A percentile compares a stretch with the other conserved stretches of the same genome.
phyloP scores from a whole-genome alignment of 2,113 vertebrate genomes.

The Chascanopsetta lugubris region DNA sequence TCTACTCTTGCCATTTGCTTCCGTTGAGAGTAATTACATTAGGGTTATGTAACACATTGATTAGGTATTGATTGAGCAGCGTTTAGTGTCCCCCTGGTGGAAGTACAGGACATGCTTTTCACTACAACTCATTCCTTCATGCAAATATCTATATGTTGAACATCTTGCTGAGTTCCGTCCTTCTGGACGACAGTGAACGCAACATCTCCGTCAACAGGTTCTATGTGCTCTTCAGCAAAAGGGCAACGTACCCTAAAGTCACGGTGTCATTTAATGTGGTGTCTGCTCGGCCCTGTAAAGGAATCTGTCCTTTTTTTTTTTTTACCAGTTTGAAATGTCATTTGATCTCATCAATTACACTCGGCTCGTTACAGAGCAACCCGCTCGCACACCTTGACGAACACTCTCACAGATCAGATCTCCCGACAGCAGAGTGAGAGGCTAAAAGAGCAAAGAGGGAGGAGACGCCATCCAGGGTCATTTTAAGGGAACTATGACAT shows the following conservation, averaged over 20 bases:
- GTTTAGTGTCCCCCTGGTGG: too few species aligned
- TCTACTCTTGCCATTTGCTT: too few species aligned
- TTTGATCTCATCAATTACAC: conserved; percentile 67
- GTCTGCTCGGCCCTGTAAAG: conserved; percentile 26
- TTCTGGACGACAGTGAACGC: neutral
- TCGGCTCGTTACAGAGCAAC: conserved; percentile 56
- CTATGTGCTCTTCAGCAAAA: conserved; percentile 1
- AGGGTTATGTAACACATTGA: too few species aligned
- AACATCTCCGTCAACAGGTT: neutral
- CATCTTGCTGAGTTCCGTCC: too few species aligned
- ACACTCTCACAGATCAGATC: conserved; percentile 62
- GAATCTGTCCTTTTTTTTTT: conserved; percentile 30
- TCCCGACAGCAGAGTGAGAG: conserved; percentile 49
- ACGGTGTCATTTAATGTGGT: conserved; percentile 14
- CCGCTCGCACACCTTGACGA: conserved; percentile 59
- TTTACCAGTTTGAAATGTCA: conserved; percentile 57
- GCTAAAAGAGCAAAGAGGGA: conserved; percentile 41
- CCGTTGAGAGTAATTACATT: too few species aligned
- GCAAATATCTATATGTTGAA: too few species aligned
- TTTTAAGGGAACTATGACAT: conserved; percentile 7
- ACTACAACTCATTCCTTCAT: too few species aligned
- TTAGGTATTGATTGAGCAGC: too few species aligned
- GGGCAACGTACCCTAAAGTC: conserved; percentile 7
- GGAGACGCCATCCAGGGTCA: conserved; percentile 27
- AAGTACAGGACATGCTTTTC: too few species aligned